These are phyloP conservation scores for Agapornis roseicollis DNA, from an alignment of 2,113 vertebrate species.

Conservation along the genomic window DNA sequence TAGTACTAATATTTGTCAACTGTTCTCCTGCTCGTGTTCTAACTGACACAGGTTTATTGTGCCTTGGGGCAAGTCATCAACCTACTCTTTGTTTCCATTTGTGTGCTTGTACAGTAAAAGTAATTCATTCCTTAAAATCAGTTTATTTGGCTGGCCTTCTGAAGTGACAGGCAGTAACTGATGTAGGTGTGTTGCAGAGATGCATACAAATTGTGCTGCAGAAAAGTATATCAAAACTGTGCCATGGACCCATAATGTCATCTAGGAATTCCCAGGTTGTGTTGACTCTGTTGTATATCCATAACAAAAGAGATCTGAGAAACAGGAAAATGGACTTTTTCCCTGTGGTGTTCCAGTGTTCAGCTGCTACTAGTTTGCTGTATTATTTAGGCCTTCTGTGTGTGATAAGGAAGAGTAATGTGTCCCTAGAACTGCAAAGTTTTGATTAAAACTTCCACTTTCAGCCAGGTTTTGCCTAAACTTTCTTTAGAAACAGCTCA, in stretches of 20 bases:
- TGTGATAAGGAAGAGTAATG: not conserved
- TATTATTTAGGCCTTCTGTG: not conserved
- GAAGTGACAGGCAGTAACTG: not conserved
- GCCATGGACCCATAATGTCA: not conserved
- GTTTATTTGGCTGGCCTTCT: not conserved
- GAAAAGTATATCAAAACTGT: not conserved
- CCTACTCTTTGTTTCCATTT: not conserved
- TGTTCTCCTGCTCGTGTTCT: not conserved
- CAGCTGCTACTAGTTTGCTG: not conserved
- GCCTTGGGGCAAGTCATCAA: not conserved
- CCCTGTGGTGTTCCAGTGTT: not conserved
- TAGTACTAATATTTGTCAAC: not conserved
- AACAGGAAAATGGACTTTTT: not conserved
- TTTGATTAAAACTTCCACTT: not conserved
- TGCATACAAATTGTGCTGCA: not conserved
- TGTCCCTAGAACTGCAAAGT: accelerated
- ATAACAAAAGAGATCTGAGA: not conserved
- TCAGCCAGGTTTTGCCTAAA: accelerated
- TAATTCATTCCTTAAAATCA: not conserved
- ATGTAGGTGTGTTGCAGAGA: not conserved
- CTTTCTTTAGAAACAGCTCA: not conserved
- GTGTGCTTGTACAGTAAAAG: not conserved
- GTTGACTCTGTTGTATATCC: not conserved
- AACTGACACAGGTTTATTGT: not conserved
- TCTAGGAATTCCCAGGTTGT: not conserved